These are phyloP conservation scores for Lasiurus borealis DNA, from an alignment of 2,113 vertebrate species.

Conservation along the genomic window DNA sequence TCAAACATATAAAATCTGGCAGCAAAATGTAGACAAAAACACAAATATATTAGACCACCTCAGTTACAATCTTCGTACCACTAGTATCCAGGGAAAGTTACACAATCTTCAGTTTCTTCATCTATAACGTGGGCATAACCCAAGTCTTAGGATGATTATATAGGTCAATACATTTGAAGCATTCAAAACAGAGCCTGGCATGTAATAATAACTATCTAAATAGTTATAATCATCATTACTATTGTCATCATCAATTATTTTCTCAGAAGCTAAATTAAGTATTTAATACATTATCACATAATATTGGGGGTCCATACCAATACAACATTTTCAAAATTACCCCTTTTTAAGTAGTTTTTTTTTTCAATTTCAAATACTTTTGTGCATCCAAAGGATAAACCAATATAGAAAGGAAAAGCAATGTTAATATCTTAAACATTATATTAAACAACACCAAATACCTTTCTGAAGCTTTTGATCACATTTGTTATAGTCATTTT, in stretches of 20 bases:
- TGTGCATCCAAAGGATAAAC: not conserved
- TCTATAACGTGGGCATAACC: not conserved
- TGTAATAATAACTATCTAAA: not conserved
- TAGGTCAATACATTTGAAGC: not conserved
- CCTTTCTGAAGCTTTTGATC: not conserved
- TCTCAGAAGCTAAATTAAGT: not conserved
- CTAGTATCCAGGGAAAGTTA: not conserved
- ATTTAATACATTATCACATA: not conserved
- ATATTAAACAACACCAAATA: not conserved
- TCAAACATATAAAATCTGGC: not conserved
- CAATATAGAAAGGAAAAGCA: slow-evolving; percentile 2
- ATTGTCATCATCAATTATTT: not conserved
- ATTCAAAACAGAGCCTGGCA: not conserved
- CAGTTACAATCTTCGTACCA: not conserved
- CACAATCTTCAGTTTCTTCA: not conserved
- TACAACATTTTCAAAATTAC: slow-evolving; percentile 8
- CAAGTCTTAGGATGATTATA: not conserved
- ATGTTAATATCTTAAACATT: not conserved
- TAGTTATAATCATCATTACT: not conserved
- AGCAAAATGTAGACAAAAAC: not conserved
- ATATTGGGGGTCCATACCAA: not conserved
- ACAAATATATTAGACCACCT: not conserved
- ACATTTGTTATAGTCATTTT: not conserved
- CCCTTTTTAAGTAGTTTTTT: not conserved
- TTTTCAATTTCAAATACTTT: slow-evolving; percentile 50